These are phyloP conservation scores for Hucho hucho DNA, from an alignment of 2,113 vertebrate genomes.

Conservation along the genomic window DNA sequence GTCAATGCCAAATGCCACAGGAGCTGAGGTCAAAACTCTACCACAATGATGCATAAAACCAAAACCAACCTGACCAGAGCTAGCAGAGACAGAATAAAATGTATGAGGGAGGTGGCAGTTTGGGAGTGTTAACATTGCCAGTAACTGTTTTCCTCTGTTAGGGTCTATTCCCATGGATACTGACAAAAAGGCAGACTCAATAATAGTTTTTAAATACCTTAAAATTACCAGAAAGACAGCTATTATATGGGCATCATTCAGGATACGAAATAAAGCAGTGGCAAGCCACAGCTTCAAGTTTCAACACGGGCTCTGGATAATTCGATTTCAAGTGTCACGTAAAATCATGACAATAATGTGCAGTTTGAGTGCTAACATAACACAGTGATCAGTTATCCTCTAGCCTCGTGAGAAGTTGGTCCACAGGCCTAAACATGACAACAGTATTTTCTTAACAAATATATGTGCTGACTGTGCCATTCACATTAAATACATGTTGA, in stretches of 20 bases:
- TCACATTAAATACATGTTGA: slow-evolving; percentile 37
- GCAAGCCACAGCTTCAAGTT: slow-evolving; percentile 18
- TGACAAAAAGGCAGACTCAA: slow-evolving; percentile 49
- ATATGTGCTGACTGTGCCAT: slow-evolving; percentile 6
- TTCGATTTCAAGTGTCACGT: not conserved
- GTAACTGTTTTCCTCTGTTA: slow-evolving; percentile 63
- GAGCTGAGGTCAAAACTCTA: slow-evolving; percentile 51
- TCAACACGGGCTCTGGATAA: not conserved
- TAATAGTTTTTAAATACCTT: slow-evolving; percentile 51
- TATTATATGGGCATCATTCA: slow-evolving; percentile 24
- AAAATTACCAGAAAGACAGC: slow-evolving; percentile 43
- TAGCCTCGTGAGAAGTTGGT: not conserved
- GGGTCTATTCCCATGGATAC: slow-evolving; percentile 60
- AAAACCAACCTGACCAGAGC: slow-evolving; percentile 37
- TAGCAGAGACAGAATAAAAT: slow-evolving; percentile 58
- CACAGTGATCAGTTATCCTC: not conserved
- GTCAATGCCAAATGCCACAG: slow-evolving; percentile 55
- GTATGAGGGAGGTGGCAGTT: slow-evolving; percentile 67
- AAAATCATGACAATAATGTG: not conserved
- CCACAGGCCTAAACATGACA: slow-evolving; percentile 27
- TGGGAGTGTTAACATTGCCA: slow-evolving; percentile 57
- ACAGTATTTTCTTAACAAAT: slow-evolving; percentile 34
- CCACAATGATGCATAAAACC: slow-evolving; percentile 53
- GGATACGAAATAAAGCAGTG: slow-evolving; percentile 13
- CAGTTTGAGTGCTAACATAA: not conserved